Base-by-base conservation (phyloP, 2,797 vertebrate genomes). In the Bovichtus variegatus region DNA sequence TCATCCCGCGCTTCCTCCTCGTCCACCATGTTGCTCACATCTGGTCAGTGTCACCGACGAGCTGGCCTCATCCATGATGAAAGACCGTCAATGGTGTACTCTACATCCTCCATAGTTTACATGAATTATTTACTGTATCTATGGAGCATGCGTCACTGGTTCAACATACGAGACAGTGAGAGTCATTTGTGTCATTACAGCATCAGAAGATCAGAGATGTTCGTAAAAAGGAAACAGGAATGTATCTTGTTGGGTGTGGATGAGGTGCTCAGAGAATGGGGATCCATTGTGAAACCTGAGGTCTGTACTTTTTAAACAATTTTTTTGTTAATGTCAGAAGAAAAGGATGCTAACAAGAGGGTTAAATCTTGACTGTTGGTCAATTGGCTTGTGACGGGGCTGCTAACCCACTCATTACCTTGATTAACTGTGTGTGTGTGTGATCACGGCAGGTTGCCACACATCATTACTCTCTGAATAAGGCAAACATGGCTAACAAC, bases 401-500 rank as follows among this genome's bases (percentile, higher is more conserved):
- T 75, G 67, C 67, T 67, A 77, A 87, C 74, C 43, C 60, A 71
- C 74, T 92, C 84, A 91, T 93, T 92, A 92, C 82, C 68, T 81
- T 91, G 81, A 93, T 92, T 87, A 92, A 91, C 83, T 82, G 43
- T 73, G 75, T 65, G 67, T 70, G 29, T 49, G 49, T 81, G 78
- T 65, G 83, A 69, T 84, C 69, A 74, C 82, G 85, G 80, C 79
- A 80, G 78, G 79, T 71, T 91, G 87, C 84, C 87, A 91, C 76
- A 87, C 77, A 27, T 74, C 81, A 90, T 92, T 92, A 92, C 74
- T 78, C 71, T 57, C 71, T 29, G 76, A 72, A 77, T 23, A 72
- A 77, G 76, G 72, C 89, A 85, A 91, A 82, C 62, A 70, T 36
- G 57, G 69, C 74, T 36, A 91, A 90, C 91, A 92, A 87, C 90